These are phyloP conservation scores for Merodon equestris DNA, from an alignment of 2,888 invertebrate genomes.

Conservation along the genomic window DNA sequence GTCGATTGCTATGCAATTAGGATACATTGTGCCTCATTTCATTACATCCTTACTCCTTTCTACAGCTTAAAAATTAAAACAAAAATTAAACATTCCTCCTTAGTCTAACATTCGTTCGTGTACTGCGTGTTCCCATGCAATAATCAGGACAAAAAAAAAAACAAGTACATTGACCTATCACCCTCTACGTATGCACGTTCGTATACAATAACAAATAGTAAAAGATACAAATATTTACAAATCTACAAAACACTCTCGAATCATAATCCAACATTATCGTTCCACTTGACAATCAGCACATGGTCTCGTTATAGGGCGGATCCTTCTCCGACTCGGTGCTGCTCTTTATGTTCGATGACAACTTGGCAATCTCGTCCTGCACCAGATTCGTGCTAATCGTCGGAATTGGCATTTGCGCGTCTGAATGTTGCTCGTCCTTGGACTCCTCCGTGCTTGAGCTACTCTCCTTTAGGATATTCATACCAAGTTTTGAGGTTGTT, in stretches of 20 bases:
- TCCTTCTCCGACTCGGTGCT: slow-evolving; percentile 79
- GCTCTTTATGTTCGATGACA: slow-evolving; percentile 79
- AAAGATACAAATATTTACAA: slow-evolving; percentile 60
- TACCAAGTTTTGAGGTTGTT: slow-evolving; percentile 74
- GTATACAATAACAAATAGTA: not conserved
- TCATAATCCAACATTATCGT: slow-evolving; percentile 30
- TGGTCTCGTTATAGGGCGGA: slow-evolving; percentile 79
- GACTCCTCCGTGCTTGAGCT: slow-evolving; percentile 79
- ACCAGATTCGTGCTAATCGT: slow-evolving; percentile 78
- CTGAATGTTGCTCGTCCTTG: slow-evolving; percentile 74
- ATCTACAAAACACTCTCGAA: slow-evolving; percentile 61
- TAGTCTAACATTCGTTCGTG: slow-evolving; percentile 13
- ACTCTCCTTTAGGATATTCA: slow-evolving; percentile 78
- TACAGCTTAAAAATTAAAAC: no score
- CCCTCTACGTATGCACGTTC: not conserved
- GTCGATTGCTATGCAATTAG: no score
- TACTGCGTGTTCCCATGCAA: no score
- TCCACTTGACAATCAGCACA: slow-evolving; percentile 76
- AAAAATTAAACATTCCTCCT: slow-evolving; percentile 44
- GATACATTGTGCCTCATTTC: no score
- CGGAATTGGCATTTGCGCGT: slow-evolving; percentile 73
- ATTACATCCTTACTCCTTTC: no score
- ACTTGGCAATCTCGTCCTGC: slow-evolving; percentile 79
- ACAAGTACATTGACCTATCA: slow-evolving; percentile 3
- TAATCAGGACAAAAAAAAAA: slow-evolving; percentile 16